Percentiles rank a stretch among this genome's conserved stretches.
Evolutionary conservation across 2,888 invertebrate species (phyloP).

Genomic region (Leptinotarsa peninsularis): DNA sequence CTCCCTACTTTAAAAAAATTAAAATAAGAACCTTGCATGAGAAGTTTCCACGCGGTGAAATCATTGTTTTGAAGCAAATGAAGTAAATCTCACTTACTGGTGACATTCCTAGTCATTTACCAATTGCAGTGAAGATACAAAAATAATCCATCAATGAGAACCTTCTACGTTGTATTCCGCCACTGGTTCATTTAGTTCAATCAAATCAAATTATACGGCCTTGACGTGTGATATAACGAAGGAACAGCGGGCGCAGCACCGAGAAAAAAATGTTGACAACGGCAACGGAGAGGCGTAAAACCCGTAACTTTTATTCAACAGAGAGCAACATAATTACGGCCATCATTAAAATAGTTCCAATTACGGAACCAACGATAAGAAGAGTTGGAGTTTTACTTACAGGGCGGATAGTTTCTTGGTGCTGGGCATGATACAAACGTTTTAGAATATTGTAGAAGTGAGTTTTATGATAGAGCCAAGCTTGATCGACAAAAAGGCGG

Average conservation of each 20-base stretch:
- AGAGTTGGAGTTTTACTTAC: background rate
- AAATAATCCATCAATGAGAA: background rate
- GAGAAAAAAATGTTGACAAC: conserved; percentile 12
- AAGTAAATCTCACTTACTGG: too few relatives aligned
- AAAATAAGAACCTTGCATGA: too few relatives aligned
- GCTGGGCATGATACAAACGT: background rate
- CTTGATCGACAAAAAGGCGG: too few relatives aligned
- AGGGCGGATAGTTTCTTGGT: conserved; percentile 4
- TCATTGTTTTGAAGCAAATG: too few relatives aligned
- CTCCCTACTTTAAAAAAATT: too few relatives aligned
- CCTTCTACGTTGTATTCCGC: background rate
- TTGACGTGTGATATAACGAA: conserved; percentile 24
- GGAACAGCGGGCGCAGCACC: background rate
- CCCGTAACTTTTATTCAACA: conserved; percentile 11
- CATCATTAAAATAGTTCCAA: conserved; percentile 16
- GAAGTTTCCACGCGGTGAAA: too few relatives aligned
- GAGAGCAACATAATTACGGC: conserved; percentile 11
- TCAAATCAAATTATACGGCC: conserved; percentile 23
- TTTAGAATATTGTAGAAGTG: background rate
- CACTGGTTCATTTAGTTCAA: conserved; percentile 24
- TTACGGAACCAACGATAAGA: background rate
- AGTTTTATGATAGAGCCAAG: too few relatives aligned
- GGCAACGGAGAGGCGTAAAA: background rate
- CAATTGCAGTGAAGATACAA: background rate
- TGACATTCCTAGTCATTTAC: too few relatives aligned